Base-by-base conservation (phyloP, 2,797 vertebrate species). In the Heterohyrax brucei region DNA sequence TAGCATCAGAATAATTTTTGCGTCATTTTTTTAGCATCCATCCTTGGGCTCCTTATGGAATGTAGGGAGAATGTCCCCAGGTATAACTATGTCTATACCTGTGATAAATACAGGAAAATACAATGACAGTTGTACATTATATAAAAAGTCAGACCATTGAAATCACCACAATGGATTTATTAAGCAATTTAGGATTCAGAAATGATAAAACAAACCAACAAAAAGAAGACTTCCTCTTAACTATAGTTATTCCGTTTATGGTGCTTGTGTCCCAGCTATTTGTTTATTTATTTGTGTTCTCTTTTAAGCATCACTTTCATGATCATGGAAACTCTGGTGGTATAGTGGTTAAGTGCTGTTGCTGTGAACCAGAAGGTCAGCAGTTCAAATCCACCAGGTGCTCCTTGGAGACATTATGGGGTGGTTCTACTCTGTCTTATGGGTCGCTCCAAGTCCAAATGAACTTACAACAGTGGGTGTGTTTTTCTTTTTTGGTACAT, bases 81-180 rank as follows among this genome's bases (percentile, higher is more conserved):
- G 14, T 2, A 90, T 30, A 94, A 14, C 70, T 22, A 90, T 22
- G 93, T 22, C 6, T 66, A 12, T 24, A 48, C 4, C 22, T 84
- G 22, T 39, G 10, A n/a, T 26, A 88, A 30, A 28, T 70, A 80
- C n/a, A 92, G 56, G 12, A 77, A 95, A 93, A 76, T 73, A 83
- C 87, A 84, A 48, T 85, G 10, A 61, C 30, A 82, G 19, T 44
- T 1, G 44, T 44, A 76, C 77, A 10, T 0, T 82, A 7, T 75
- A 94, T 77, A 81, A 83, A 28, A 72, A 18, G n/a, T 88, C 39
- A 77, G 48, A 85, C 91, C 8, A 68, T 66, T 92, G 13, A 64
- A 61, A 73, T 68, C n/a, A 10, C 10, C 3, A 76, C 46, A 66
- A 39, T 39, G 6, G 78, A 10, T 10, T 46, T 75, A 72, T 90